Conservation (phyloP, 2,797 vertebrate species). For the Triplophysa bombifrons region DNA sequence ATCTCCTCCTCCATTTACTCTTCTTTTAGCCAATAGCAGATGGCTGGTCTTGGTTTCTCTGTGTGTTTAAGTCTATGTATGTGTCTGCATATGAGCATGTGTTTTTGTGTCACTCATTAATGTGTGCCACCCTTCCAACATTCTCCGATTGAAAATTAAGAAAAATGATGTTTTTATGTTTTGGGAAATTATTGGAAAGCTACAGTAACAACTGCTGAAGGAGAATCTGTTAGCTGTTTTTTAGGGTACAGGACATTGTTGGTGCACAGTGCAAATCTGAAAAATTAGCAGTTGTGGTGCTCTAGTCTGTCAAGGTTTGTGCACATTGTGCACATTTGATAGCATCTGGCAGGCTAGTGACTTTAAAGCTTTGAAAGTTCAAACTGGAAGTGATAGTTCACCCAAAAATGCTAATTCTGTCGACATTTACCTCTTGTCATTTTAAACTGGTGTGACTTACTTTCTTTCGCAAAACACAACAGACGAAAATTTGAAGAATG, state of each 20-base stretch:
- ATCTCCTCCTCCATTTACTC: slow-evolving; percentile 81
- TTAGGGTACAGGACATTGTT: neutral
- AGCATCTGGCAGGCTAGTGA: neutral
- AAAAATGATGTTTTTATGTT: neutral
- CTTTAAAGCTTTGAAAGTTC: neutral
- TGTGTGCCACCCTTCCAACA: neutral
- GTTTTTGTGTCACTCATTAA: slow-evolving; percentile 27
- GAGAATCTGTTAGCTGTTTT: neutral
- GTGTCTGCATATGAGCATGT: slow-evolving; percentile 20
- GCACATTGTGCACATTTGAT: neutral
- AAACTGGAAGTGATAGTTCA: too few relatives aligned
- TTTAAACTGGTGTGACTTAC: too few relatives aligned
- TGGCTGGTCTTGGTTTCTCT: slow-evolving; percentile 80
- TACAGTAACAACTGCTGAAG: neutral
- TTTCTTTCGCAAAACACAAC: too few relatives aligned
- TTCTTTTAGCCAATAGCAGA: slow-evolving; percentile 92
- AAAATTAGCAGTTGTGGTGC: neutral
- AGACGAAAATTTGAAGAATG: too few relatives aligned
- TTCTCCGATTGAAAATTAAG: neutral
- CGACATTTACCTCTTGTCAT: too few relatives aligned
- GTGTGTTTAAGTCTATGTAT: neutral
- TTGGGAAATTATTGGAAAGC: slow-evolving; percentile 2
- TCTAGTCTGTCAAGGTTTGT: neutral
- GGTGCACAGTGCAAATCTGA: neutral
- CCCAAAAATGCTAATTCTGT: too few relatives aligned